Conservation (phyloP, 2,888 invertebrate species). For the Timema podura region DNA sequence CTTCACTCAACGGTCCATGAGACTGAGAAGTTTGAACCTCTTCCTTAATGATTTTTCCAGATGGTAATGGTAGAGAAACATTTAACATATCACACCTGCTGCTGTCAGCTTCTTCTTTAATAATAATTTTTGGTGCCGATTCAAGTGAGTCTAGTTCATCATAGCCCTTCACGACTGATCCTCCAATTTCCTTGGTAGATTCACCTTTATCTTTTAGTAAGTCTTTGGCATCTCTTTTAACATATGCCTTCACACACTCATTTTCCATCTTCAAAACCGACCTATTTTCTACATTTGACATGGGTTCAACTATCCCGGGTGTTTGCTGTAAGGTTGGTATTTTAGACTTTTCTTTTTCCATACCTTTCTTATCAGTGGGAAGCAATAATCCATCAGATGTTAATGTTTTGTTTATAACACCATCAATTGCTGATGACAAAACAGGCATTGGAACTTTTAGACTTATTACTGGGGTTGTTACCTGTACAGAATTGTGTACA, state of each 20-base stretch:
- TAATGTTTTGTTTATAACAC: neutral
- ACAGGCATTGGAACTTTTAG: constrained; percentile 12
- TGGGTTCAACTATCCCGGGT: neutral
- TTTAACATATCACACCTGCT: neutral
- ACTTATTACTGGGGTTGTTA: constrained; percentile 7
- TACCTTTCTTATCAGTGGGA: constrained; percentile 8
- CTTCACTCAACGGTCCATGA: constrained; percentile 1
- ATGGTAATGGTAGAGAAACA: neutral
- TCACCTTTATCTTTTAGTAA: neutral
- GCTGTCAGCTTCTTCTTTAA: neutral
- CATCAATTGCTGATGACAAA: constrained; percentile 8
- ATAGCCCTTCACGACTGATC: neutral
- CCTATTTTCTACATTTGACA: neutral
- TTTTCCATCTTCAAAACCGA: constrained; percentile 6
- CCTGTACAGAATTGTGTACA: constrained; percentile 4
- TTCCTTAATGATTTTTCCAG: neutral
- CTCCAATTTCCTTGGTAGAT: neutral
- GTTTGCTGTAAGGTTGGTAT: constrained; percentile 1
- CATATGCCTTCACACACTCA: neutral
- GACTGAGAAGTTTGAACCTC: neutral
- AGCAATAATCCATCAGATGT: neutral
- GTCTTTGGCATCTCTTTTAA: constrained; percentile 12
- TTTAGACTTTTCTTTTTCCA: constrained; percentile 3
- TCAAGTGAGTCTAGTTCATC: neutral
- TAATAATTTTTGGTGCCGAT: neutral